phyloP scores from a whole-genome alignment of 2,113 vertebrate genomes.

The Rhabdomys dilectus region DNA sequence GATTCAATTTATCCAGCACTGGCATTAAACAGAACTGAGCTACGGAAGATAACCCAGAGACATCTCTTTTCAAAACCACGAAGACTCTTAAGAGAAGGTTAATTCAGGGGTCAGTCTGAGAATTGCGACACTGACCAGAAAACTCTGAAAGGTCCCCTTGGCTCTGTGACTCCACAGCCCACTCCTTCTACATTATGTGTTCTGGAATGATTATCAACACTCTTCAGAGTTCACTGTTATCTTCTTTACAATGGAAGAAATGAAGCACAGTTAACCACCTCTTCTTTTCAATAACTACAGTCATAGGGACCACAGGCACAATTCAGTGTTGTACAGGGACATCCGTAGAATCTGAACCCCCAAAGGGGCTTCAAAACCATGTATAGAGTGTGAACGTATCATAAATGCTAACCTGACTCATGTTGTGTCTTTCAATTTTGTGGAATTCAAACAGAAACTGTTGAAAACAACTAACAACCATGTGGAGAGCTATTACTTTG shows the following conservation, averaged over 20 bases:
- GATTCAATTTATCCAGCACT: background rate
- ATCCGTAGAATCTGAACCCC: background rate
- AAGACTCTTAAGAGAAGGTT: background rate
- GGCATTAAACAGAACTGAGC: background rate
- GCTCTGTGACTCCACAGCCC: background rate
- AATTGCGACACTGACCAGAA: background rate
- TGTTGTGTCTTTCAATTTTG: background rate
- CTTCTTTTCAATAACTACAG: background rate
- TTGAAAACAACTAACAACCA: background rate
- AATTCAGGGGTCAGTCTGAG: background rate
- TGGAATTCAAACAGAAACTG: conserved; percentile 25
- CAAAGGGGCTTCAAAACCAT: background rate
- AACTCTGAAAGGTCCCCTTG: background rate
- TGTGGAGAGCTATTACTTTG: conserved; percentile 28
- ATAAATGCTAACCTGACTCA: background rate
- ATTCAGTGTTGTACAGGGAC: background rate
- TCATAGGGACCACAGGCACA: background rate
- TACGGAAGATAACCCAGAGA: background rate
- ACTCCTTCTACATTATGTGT: background rate
- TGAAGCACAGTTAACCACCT: background rate
- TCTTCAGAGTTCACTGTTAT: background rate
- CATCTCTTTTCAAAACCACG: background rate
- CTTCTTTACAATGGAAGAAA: conserved; percentile 24
- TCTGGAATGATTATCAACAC: background rate
- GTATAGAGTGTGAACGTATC: background rate